Conservation (phyloP, 2,888 invertebrate genomes). For the Zelleria hepariella region DNA sequence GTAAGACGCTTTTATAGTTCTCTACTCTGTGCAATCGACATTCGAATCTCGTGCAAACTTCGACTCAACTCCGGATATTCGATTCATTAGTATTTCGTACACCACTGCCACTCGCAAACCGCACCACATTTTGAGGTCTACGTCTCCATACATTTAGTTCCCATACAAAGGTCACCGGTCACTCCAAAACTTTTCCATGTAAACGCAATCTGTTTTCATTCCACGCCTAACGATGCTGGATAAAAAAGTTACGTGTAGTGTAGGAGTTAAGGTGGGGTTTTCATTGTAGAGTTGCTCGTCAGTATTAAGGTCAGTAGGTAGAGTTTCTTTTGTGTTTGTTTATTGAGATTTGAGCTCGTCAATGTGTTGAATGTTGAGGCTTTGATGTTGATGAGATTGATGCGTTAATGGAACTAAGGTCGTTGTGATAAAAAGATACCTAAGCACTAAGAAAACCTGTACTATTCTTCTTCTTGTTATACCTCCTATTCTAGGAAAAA, state of each 20-base stretch:
- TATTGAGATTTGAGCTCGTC: background rate
- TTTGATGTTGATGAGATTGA: background rate
- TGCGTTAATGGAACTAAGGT: background rate
- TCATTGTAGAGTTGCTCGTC: background rate
- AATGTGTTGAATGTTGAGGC: background rate
- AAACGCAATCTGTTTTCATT: background rate
- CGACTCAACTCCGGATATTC: background rate
- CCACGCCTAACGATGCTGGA: background rate
- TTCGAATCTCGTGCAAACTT: background rate
- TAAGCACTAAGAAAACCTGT: too few species aligned
- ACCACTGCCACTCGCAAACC: background rate
- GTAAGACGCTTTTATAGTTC: too few species aligned
- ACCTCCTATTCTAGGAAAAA: too few species aligned
- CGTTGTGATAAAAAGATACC: background rate
- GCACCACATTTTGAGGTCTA: background rate
- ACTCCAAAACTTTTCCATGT: background rate
- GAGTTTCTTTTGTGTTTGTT: conserved; percentile 4
- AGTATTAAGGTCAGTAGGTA: conserved; percentile 2
- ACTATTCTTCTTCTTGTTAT: too few species aligned
- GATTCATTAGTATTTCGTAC: conserved; percentile 1
- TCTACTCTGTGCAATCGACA: too few species aligned
- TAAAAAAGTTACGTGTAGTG: background rate
- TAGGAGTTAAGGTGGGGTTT: background rate
- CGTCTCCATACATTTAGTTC: background rate
- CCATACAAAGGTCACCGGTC: background rate